Conservation (phyloP, 2,888 invertebrate species). For the Hermaeophaga mercurialis region DNA sequence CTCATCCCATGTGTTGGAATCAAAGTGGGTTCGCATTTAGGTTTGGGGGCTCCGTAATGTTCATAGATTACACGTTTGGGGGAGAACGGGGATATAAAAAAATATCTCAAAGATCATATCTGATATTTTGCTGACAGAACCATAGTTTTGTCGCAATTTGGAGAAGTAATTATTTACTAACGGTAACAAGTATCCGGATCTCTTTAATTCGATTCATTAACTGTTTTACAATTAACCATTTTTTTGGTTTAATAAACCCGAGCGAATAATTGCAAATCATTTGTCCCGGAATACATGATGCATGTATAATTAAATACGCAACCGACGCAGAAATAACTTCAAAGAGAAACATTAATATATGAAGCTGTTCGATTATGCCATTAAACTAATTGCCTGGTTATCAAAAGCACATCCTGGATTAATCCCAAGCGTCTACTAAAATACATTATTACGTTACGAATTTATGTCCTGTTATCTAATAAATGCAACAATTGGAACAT, state of each 20-base stretch:
- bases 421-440: conserved; percentile 15
- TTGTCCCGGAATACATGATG: not conserved
- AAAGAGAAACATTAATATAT: conserved; percentile 14
- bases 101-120: too few species aligned
- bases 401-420: conserved; percentile 18
- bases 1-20: conserved; percentile 41
- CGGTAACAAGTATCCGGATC: too few species aligned
- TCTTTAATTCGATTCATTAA: too few species aligned
- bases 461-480: conserved; percentile 13
- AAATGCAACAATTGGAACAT: conserved; percentile 17
- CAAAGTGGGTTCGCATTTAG: conserved; percentile 38
- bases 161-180: too few species aligned
- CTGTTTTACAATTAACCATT: too few species aligned
- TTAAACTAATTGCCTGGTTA: conserved; percentile 20
- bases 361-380: conserved; percentile 11
- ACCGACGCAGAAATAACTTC: not conserved
- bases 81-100: conserved; percentile 18
- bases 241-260: too few species aligned
- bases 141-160: too few species aligned
- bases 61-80: conserved; percentile 29
- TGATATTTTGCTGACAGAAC: too few species aligned
- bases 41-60: conserved; percentile 34
- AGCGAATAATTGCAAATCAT: not conserved
- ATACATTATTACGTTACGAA: conserved; percentile 19
- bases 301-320: not conserved